Evolutionary conservation across 64 coral and sea anemone species (phyloP), one percentile per base, ranked within the genome.

Genomic region (Pocillopora damicornis): DNA sequence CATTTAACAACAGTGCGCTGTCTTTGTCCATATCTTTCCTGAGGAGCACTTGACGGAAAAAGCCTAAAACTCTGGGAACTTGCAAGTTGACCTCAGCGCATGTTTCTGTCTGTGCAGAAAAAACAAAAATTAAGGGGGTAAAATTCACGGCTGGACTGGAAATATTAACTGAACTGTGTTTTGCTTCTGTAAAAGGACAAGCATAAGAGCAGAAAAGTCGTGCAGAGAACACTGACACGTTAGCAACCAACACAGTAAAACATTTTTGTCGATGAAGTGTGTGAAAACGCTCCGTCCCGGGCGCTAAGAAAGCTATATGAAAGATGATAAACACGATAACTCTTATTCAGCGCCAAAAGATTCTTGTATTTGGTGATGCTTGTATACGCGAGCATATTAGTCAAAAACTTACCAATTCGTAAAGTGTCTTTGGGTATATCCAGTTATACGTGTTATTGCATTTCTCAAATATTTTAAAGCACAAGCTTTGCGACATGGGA

Each of bases 351-450:
- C 7, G 42, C 2, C 42, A 51, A 51, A 51, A 51, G 42, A 51
- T 51, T 2, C 42, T 51, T 51, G 3, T 51, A 51, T 51, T 4
- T 51, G 2, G 42, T 51, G 42, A 51, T 51, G 42, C 42, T 51
- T 7, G 42, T 51, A 51, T 51, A 7, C 30, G 30, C 30, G 30
- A 30, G 30, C 30, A 30, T 22, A 1, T 80, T 61, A 60, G 14
- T 60, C 61, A 51, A 51, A 7, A 51, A 51, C 74, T 83, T 77
- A 93, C 92, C 73, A 93, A 51, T 13, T 91, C 89, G 26, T 95
- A 95, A 62, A 95, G 89, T 66, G 89, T 91, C 89, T 95, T 95
- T 25, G 93, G 93, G 35, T 95, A 95, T 30, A 95, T 95, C 93
- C 93, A 95, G 77, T 95, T 95, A 59, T 95, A 95, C n/a, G 85